Conservation (phyloP, 1,140 invertebrate genomes). For the Zeugodacus cucurbitae region DNA sequence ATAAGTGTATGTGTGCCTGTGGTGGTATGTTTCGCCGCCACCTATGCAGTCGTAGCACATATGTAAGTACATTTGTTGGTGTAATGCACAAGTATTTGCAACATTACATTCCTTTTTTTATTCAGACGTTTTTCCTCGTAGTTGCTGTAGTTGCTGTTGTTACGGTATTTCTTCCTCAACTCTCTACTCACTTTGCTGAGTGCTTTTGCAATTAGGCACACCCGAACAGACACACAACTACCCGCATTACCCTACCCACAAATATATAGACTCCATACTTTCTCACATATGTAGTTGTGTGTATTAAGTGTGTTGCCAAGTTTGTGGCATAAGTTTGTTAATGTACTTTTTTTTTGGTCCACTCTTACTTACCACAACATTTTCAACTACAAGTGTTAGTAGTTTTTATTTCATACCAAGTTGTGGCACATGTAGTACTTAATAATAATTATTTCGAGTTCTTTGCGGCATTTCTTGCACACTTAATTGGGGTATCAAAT, state of each 20-base stretch:
- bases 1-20: background rate
- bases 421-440: slow-evolving; percentile 22
- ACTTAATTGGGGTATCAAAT: slow-evolving; percentile 25
- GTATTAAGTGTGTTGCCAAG: background rate
- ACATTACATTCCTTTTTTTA: slow-evolving; percentile 1
- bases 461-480: background rate
- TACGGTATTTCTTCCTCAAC: background rate
- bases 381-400: background rate
- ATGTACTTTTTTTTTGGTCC: background rate
- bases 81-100: background rate
- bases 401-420: background rate
- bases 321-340: slow-evolving; percentile 27
- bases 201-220: slow-evolving; percentile 17
- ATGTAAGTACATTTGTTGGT: background rate
- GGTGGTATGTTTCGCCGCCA: background rate
- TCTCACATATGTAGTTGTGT: background rate
- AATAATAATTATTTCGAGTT: slow-evolving; percentile 19
- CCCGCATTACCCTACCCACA: background rate
- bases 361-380: background rate
- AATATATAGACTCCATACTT: background rate
- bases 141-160: background rate
- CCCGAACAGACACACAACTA: background rate
- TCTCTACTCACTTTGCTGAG: background rate
- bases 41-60: background rate
- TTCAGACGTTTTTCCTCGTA: background rate